Percentiles rank a stretch among this genome's conserved stretches.
phyloP scores from a whole-genome alignment of 2,888 invertebrate species.

The Rotaria sp. region DNA sequence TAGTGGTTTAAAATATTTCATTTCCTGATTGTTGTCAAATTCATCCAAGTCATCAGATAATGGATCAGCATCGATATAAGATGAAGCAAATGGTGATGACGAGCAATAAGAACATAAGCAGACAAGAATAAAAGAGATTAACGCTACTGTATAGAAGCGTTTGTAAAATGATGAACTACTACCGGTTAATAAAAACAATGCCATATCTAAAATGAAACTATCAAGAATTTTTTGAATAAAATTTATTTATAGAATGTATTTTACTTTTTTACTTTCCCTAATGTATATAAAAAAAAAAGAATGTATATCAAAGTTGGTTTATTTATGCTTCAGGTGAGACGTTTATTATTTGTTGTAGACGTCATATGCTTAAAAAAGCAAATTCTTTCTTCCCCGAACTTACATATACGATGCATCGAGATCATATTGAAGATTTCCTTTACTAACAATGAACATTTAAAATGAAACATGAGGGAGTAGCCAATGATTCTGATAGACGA shows the following conservation, averaged over 20 bases:
- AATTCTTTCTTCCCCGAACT: neutral
- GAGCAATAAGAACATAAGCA: neutral
- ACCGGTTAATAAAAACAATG: neutral
- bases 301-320: neutral
- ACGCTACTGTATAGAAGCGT: neutral
- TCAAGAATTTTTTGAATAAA: neutral
- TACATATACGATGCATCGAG: neutral
- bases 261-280: neutral
- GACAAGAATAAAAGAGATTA: neutral
- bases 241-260: neutral
- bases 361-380: neutral
- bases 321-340: neutral
- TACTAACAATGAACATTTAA: no score
- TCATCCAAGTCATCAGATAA: neutral
- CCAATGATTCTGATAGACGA: no score
- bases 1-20: neutral
- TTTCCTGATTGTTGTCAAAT: neutral
- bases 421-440: neutral
- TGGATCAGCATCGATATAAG: neutral
- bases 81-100: neutral
- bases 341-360: neutral
- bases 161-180: neutral
- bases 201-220: neutral
- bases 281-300: neutral
- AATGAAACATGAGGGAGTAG: no score